A percentile compares a stretch with the other conserved stretches of the same genome.
Evolutionary conservation across 1,140 invertebrate genomes (phyloP).

Genomic region (Papilio polytes): DNA sequence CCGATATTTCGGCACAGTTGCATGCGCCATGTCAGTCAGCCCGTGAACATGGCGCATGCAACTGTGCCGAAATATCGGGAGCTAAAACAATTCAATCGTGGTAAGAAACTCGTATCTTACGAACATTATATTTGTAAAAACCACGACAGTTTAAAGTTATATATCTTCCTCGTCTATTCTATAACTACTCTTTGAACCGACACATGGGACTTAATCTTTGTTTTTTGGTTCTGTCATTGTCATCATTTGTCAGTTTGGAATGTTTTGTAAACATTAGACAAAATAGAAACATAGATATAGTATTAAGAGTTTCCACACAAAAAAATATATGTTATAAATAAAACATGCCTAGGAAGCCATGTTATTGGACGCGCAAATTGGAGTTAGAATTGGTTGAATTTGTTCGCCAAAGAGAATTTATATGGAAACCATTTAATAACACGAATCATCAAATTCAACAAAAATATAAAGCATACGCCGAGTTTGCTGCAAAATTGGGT

Average conservation of each 20-base stretch:
- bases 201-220: not conserved
- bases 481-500: conserved; percentile 70
- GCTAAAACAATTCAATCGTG: too few species aligned
- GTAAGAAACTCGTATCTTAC: too few species aligned
- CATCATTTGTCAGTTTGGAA: not conserved
- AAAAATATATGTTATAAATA: not conserved
- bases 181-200: not conserved
- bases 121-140: too few species aligned
- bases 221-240: not conserved
- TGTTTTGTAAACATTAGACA: not conserved
- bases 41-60: too few species aligned
- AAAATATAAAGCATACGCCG: conserved; percentile 77
- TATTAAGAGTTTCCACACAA: not conserved
- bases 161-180: not conserved
- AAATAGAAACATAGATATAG: not conserved
- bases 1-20: too few species aligned
- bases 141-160: too few species aligned
- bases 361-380: conserved; percentile 75
- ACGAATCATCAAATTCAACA: conserved; percentile 77
- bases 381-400: conserved; percentile 73
- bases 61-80: too few species aligned
- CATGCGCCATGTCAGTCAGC: too few species aligned
- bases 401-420: conserved; percentile 66
- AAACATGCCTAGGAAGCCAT: conserved; percentile 67
- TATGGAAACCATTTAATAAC: conserved; percentile 74